Conservation (phyloP, 2,113 vertebrate genomes). For the Cisticola juncidis region DNA sequence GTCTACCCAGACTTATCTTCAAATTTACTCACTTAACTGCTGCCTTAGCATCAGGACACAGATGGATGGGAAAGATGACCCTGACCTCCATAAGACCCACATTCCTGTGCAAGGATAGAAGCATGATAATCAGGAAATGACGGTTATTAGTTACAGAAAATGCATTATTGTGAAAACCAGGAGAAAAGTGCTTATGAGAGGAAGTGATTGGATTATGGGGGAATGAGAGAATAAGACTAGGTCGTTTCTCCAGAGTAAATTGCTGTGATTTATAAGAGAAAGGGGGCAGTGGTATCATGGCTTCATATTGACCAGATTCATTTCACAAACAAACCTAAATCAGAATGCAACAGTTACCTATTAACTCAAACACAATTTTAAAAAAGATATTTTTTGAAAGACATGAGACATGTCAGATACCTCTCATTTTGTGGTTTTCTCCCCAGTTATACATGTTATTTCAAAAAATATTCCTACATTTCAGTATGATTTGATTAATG, state of each 20-base stretch:
- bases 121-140: conserved; percentile 99
- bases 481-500: background rate
- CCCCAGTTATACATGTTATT: background rate
- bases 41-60: conserved; percentile 77
- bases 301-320: conserved; percentile 79
- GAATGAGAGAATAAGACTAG: conserved; percentile 80
- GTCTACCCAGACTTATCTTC: conserved; percentile 86
- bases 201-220: conserved; percentile 95
- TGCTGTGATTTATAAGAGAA: conserved; percentile 96
- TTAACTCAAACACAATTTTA: conserved; percentile 74
- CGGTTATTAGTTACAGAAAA: conserved; percentile 99
- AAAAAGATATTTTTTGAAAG: conserved; percentile 1
- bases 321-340: conserved; percentile 95
- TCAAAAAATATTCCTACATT: conserved; percentile 5
- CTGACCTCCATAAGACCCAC: conserved; percentile 84
- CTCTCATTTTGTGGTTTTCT: background rate
- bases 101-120: conserved; percentile 96
- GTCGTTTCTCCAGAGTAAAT: conserved; percentile 87
- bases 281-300: conserved; percentile 80
- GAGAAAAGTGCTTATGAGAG: conserved; percentile 86
- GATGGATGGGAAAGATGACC: conserved; percentile 82
- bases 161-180: conserved; percentile 93
- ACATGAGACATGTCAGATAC: background rate
- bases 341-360: conserved; percentile 78
- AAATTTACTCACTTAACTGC: conserved; percentile 71